Evolutionary conservation across 2,888 invertebrate genomes (phyloP).

Genomic region (Pelosia muscerda): DNA sequence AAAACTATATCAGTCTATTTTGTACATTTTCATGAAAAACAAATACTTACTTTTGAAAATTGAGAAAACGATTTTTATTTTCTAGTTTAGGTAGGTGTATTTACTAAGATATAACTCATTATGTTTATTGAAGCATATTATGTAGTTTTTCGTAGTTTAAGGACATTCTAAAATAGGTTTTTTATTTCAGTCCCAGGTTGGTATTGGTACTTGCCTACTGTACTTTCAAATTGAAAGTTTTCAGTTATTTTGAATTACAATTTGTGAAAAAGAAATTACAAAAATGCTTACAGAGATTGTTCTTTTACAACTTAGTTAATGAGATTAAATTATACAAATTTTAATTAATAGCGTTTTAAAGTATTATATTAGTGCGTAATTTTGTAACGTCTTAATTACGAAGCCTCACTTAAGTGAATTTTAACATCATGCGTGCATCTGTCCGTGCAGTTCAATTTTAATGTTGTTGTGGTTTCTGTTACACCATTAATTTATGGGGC

Average conservation of each 20-base stretch:
- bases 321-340: constrained; percentile 14
- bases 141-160: not conserved
- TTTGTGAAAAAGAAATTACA: constrained; percentile 9
- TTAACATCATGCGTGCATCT: constrained; percentile 49
- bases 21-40: not conserved
- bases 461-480: constrained; percentile 63
- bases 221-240: constrained; percentile 1
- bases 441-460: constrained; percentile 61
- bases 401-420: constrained; percentile 40
- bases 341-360: constrained; percentile 22
- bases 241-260: constrained; percentile 11
- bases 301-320: constrained; percentile 17
- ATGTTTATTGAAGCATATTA: too few relatives aligned
- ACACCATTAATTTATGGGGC: constrained; percentile 72
- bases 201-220: not conserved
- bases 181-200: constrained; percentile 12
- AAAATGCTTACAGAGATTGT: constrained; percentile 7
- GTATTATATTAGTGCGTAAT: constrained; percentile 20
- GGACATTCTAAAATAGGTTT: too few relatives aligned
- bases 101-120: too few relatives aligned
- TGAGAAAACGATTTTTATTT: too few relatives aligned
- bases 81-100: too few relatives aligned
- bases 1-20: not conserved
- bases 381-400: constrained; percentile 40
- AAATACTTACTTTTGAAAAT: not conserved